Percentiles rank a stretch among this genome's conserved stretches.
Conservation (phyloP, 2,888 invertebrate genomes). For the Chrysomela aeneicollis region DNA sequence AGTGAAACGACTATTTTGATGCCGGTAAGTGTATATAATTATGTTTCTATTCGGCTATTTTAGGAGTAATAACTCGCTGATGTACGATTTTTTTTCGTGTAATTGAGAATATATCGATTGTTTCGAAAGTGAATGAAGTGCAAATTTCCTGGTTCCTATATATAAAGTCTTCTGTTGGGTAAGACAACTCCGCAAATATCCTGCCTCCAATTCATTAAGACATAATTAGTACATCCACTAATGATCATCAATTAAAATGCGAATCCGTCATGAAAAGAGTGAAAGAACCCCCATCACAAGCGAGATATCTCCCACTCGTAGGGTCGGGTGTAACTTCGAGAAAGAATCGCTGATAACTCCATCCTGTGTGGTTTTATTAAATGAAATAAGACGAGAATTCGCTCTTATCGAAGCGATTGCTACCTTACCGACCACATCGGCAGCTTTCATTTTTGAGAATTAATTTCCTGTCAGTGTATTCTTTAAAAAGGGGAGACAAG, state of each 20-base stretch:
- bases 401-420: constrained; percentile 60
- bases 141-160: not conserved
- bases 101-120: too few relatives aligned
- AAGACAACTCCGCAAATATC: constrained; percentile 16
- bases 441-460: constrained; percentile 64
- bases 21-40: too few relatives aligned
- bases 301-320: not conserved
- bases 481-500: constrained; percentile 61
- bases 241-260: constrained; percentile 8
- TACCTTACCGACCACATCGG: constrained; percentile 57
- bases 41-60: too few relatives aligned
- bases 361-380: constrained; percentile 56
- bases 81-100: too few relatives aligned
- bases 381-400: constrained; percentile 60
- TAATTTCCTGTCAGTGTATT: constrained; percentile 63
- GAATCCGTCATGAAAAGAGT: not conserved
- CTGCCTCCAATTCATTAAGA: constrained; percentile 14
- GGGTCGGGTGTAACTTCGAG: constrained; percentile 22
- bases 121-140: not conserved
- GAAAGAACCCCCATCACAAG: not conserved
- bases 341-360: constrained; percentile 54
- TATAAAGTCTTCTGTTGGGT: not conserved
- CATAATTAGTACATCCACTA: constrained; percentile 1
- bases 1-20: too few relatives aligned
- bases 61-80: too few relatives aligned